Percentiles rank a stretch among this genome's conserved stretches.
These are phyloP conservation scores for Thermophis baileyi DNA, from an alignment of 2,113 vertebrate genomes.

Conservation along the genomic window DNA sequence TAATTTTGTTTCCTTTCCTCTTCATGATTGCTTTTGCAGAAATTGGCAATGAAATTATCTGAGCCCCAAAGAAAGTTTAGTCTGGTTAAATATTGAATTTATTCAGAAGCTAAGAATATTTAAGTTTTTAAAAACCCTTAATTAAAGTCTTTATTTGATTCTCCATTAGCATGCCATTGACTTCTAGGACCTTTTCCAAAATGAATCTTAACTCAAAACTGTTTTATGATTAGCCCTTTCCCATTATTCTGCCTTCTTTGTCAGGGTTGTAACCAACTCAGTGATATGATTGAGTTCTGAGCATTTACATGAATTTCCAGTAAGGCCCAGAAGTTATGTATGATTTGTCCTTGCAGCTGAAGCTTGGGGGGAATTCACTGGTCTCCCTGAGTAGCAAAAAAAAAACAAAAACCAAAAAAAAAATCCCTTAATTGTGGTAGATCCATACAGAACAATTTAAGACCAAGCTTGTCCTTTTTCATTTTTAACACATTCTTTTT, in stretches of 20 bases:
- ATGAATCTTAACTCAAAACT: not conserved
- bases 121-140: not conserved
- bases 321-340: not conserved
- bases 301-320: not conserved
- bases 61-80: not conserved
- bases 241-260: not conserved
- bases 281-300: not conserved
- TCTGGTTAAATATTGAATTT: not conserved
- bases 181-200: not conserved
- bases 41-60: not conserved
- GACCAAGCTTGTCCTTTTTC: not conserved
- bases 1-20: not conserved
- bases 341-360: not conserved
- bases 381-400: not conserved
- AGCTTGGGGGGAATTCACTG: not conserved
- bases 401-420: no score
- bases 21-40: not conserved
- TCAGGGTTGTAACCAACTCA: not conserved
- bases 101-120: not conserved
- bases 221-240: not conserved
- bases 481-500: not conserved
- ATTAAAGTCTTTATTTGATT: not conserved
- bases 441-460: no score
- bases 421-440: not conserved
- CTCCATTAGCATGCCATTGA: not conserved